phyloP scores from a whole-genome alignment of 2,888 invertebrate genomes.

The Drosophila fulvimacula region DNA sequence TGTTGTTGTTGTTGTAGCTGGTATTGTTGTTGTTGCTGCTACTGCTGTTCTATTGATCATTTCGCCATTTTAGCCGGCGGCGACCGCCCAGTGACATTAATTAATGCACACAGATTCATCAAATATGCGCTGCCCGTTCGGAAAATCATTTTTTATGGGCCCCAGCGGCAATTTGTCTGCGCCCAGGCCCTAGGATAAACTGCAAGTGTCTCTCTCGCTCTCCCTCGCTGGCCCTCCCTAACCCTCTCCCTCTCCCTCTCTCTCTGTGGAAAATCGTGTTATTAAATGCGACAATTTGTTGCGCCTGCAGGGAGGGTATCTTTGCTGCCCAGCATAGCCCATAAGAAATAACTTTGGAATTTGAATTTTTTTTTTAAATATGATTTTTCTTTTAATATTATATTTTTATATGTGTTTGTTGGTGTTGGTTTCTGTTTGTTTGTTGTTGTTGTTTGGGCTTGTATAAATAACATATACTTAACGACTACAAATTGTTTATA shows the following conservation, averaged over 20 bases:
- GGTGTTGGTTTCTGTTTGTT: slow-evolving; percentile 45
- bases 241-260: background rate
- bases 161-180: slow-evolving; percentile 70
- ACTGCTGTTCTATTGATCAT: slow-evolving; percentile 66
- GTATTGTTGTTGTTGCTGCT: slow-evolving; percentile 33
- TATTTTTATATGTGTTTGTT: slow-evolving; percentile 40
- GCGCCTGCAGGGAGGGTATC: slow-evolving; percentile 43
- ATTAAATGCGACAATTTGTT: slow-evolving; percentile 82
- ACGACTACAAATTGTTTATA: slow-evolving; percentile 56
- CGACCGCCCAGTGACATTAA: slow-evolving; percentile 79
- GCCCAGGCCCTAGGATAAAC: slow-evolving; percentile 53
- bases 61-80: slow-evolving; percentile 61
- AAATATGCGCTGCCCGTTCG: slow-evolving; percentile 76
- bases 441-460: slow-evolving; percentile 38
- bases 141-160: slow-evolving; percentile 76
- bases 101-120: slow-evolving; percentile 78
- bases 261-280: slow-evolving; percentile 67
- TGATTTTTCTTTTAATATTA: slow-evolving; percentile 59
- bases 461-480: slow-evolving; percentile 76
- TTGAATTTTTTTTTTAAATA: slow-evolving; percentile 50
- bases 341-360: slow-evolving; percentile 33
- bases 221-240: background rate
- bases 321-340: slow-evolving; percentile 8
- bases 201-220: background rate
- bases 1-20: slow-evolving; percentile 38